Evolutionary conservation across 35 echinoderm and acorn worm species (phyloP).

Genomic region (Anneissia japonica): DNA sequence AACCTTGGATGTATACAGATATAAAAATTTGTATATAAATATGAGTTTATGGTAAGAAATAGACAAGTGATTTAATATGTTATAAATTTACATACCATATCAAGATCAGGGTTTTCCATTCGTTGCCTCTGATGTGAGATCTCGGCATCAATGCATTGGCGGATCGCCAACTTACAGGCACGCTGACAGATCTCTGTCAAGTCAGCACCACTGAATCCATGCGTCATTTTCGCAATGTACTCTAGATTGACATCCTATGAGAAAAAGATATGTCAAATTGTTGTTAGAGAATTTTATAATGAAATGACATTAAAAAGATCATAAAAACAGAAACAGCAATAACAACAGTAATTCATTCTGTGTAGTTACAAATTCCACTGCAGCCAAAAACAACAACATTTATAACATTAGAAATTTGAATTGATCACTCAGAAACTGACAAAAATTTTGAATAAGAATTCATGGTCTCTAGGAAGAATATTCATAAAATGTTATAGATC

Average conservation of each 20-base stretch:
- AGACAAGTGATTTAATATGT: too few relatives aligned
- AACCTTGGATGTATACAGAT: too few relatives aligned
- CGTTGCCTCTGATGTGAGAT: slow-evolving; percentile 66
- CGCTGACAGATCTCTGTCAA: slow-evolving; percentile 98
- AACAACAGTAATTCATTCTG: not conserved
- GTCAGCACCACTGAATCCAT: slow-evolving; percentile 98
- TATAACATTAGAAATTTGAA: too few relatives aligned
- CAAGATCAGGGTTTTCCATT: slow-evolving; percentile 63
- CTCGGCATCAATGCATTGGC: slow-evolving; percentile 82
- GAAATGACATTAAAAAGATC: too few relatives aligned
- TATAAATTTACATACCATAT: slow-evolving; percentile 65
- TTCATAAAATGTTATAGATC: too few relatives aligned
- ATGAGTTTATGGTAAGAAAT: too few relatives aligned
- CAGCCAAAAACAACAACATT: not conserved
- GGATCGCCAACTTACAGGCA: slow-evolving; percentile 94
- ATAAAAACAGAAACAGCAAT: not conserved
- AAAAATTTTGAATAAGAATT: too few relatives aligned
- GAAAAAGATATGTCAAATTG: too few relatives aligned
- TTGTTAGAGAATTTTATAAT: too few relatives aligned
- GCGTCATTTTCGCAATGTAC: slow-evolving; percentile 78
- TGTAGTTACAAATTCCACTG: not conserved
- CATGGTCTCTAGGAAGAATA: too few relatives aligned
- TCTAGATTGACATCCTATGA: slow-evolving; percentile 59
- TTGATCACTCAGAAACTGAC: too few relatives aligned
- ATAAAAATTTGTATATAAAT: too few relatives aligned